A percentile compares a stretch with the other conserved stretches of the same genome.
phyloP scores from a whole-genome alignment of 2,797 vertebrate genomes.

The Onychomys leucogaster region DNA sequence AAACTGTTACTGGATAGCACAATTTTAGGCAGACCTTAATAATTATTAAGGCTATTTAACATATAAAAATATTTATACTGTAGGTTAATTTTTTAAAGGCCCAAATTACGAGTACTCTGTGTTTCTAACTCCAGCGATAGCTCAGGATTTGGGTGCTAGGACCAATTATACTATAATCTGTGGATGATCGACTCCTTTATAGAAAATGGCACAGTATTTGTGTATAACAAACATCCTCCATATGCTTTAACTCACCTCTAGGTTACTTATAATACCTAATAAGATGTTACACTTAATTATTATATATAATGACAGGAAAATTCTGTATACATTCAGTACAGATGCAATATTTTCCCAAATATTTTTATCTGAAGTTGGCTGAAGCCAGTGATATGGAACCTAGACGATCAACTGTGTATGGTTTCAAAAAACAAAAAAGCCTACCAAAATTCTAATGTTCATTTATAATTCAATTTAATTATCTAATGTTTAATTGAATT shows the following conservation, averaged over 20 bases:
- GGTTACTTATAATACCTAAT: neutral
- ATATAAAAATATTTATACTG: constrained; percentile 59
- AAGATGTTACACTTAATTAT: neutral
- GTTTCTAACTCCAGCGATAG: neutral
- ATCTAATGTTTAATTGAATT: neutral
- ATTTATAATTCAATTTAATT: neutral
- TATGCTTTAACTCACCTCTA: neutral
- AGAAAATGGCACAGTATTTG: neutral
- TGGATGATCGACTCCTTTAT: neutral
- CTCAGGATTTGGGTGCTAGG: neutral
- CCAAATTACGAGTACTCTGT: constrained; percentile 58
- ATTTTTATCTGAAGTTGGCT: neutral
- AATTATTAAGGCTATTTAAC: constrained; percentile 59
- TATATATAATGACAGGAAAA: neutral
- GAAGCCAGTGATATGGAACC: neutral
- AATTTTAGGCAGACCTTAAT: constrained; percentile 41
- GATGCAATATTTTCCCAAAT: neutral
- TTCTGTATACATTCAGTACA: neutral
- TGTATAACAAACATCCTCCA: neutral
- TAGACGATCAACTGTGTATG: neutral
- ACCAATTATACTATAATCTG: neutral
- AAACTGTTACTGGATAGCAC: constrained; percentile 7
- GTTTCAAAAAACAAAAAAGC: neutral
- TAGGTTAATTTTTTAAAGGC: constrained; percentile 14
- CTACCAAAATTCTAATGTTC: constrained; percentile 2